Conservation (phyloP, 2,888 invertebrate genomes). For the Pherbina coryleti region DNA sequence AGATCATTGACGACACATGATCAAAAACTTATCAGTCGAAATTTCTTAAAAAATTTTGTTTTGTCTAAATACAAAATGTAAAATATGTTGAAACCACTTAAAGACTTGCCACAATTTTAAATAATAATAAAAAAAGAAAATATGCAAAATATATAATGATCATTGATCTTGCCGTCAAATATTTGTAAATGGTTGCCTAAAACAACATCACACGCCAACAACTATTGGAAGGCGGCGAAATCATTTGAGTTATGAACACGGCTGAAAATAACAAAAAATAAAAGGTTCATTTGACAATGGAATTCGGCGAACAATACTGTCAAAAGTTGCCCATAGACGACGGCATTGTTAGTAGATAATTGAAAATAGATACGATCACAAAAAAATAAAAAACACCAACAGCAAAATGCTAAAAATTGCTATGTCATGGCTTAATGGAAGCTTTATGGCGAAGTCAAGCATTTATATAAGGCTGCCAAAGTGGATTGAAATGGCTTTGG, state of each 20-base stretch:
- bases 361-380: neutral
- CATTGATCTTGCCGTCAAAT: slow-evolving; percentile 23
- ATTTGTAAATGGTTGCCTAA: slow-evolving; percentile 10
- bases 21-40: too few species aligned
- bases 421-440: slow-evolving; percentile 7
- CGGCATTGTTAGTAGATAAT: neutral
- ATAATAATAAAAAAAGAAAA: neutral
- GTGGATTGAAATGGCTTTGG: neutral
- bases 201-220: neutral
- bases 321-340: neutral
- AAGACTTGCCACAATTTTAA: too few species aligned
- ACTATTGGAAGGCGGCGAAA: slow-evolving; percentile 15
- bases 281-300: slow-evolving; percentile 3
- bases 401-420: neutral
- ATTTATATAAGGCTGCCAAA: neutral
- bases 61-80: too few species aligned
- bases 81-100: too few species aligned
- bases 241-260: slow-evolving; percentile 9
- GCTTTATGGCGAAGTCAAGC: neutral
- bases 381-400: neutral
- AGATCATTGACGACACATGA: too few species aligned
- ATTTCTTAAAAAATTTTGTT: too few species aligned
- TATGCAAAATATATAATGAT: slow-evolving; percentile 16
- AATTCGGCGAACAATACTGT: neutral
- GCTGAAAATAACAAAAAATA: neutral